These are phyloP conservation scores for Boloria selene DNA, from an alignment of 2,888 invertebrate genomes.

Conservation along the genomic window DNA sequence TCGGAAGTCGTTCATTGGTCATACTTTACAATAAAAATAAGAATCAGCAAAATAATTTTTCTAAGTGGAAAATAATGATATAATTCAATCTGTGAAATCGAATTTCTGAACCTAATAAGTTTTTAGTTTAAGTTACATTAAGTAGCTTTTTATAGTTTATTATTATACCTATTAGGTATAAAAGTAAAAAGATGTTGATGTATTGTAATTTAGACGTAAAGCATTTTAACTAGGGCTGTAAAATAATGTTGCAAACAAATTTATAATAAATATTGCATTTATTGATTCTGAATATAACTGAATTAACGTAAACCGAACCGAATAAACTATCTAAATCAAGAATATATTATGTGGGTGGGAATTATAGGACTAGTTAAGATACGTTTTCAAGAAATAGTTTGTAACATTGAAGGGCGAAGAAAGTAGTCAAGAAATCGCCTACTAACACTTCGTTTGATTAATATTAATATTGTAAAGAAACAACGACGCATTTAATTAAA, in stretches of 20 bases:
- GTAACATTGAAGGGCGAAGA: conserved; percentile 2
- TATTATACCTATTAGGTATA: no score
- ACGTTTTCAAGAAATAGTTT: conserved; percentile 8
- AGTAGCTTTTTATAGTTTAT: no score
- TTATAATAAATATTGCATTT: no score
- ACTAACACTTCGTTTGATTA: no score
- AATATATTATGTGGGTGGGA: conserved; percentile 16
- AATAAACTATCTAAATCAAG: not conserved
- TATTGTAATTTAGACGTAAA: no score
- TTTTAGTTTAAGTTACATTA: no score
- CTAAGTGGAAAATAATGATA: not conserved
- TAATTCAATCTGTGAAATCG: not conserved
- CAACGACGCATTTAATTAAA: no score
- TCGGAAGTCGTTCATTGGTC: conserved; percentile 50
- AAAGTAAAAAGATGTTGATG: no score
- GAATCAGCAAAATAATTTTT: not conserved
- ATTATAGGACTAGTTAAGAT: conserved; percentile 17
- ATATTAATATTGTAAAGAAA: no score
- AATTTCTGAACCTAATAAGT: no score
- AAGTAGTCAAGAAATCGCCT: not conserved
- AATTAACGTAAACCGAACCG: not conserved
- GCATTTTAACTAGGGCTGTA: no score
- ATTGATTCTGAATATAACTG: not conserved
- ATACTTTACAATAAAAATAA: not conserved
- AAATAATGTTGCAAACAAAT: no score